A percentile compares a stretch with the other conserved stretches of the same genome.
These are phyloP conservation scores for Coelopa pilipes DNA, from an alignment of 2,888 invertebrate species.

Conservation along the genomic window DNA sequence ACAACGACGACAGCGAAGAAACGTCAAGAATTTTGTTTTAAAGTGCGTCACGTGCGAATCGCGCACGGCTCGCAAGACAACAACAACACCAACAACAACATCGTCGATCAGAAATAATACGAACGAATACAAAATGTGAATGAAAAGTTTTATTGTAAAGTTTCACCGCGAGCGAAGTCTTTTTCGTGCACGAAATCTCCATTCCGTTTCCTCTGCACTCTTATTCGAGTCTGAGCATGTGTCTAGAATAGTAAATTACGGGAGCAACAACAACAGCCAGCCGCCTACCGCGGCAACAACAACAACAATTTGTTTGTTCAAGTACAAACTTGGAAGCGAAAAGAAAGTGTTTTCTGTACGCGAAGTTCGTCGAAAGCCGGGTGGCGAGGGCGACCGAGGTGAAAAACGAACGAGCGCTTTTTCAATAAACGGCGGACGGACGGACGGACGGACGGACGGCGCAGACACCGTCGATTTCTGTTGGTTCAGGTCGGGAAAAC, in stretches of 20 bases:
- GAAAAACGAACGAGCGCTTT: neutral
- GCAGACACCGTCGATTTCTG: too few relatives aligned
- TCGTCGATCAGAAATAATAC: neutral
- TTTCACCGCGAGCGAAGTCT: slow-evolving; percentile 7
- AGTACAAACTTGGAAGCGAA: neutral
- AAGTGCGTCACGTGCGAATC: slow-evolving; percentile 23
- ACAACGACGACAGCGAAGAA: too few relatives aligned
- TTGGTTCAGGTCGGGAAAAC: too few relatives aligned
- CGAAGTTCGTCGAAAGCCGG: neutral
- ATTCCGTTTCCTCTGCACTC: too few relatives aligned
- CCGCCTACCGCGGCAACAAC: neutral
- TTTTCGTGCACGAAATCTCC: too few relatives aligned
- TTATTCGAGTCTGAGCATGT: neutral
- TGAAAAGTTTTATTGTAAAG: slow-evolving; percentile 16
- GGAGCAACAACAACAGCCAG: slow-evolving; percentile 10
- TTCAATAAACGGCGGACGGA: neutral
- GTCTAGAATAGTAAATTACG: slow-evolving; percentile 19
- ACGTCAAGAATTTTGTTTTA: slow-evolving; percentile 26
- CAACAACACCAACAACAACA: slow-evolving; percentile 16
- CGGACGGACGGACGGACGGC: neutral
- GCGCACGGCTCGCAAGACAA: slow-evolving; percentile 5
- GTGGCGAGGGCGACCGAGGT: neutral
- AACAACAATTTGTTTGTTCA: neutral
- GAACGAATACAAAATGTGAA: slow-evolving; percentile 6
- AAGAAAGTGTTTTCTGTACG: slow-evolving; percentile 7